These are phyloP conservation scores for Centroberyx gerrardi DNA, from an alignment of 2,797 vertebrate genomes.

Conservation along the genomic window DNA sequence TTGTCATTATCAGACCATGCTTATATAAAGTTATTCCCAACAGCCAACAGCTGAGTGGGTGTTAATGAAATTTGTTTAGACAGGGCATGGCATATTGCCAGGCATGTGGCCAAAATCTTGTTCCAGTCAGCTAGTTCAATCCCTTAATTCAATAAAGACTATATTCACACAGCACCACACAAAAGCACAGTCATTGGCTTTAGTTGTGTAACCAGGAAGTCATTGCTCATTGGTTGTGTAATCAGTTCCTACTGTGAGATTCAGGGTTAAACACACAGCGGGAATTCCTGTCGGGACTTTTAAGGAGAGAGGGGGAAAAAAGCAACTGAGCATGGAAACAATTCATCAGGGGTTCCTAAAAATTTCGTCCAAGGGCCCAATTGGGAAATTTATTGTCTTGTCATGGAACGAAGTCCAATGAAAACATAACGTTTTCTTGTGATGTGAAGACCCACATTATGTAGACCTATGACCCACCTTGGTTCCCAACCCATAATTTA, in stretches of 20 bases:
- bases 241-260: background rate
- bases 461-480: no score
- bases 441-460: background rate
- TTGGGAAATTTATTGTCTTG: background rate
- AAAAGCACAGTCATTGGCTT: background rate
- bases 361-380: background rate
- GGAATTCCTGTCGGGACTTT: background rate
- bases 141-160: no score
- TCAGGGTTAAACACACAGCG: constrained; percentile 1
- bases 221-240: constrained; percentile 2
- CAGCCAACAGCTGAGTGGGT: no score
- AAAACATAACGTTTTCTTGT: background rate
- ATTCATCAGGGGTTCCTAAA: background rate
- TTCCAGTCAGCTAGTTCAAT: no score
- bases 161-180: no score
- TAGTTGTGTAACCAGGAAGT: background rate
- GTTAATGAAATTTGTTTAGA: no score
- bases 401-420: background rate
- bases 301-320: background rate
- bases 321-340: constrained; percentile 2
- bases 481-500: background rate
- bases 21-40: no score
- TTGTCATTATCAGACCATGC: no score
- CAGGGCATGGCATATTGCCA: no score
- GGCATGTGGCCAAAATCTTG: no score